Evolutionary conservation across 2,797 vertebrate genomes (phyloP).

Genomic region (Sciurus vulgaris): DNA sequence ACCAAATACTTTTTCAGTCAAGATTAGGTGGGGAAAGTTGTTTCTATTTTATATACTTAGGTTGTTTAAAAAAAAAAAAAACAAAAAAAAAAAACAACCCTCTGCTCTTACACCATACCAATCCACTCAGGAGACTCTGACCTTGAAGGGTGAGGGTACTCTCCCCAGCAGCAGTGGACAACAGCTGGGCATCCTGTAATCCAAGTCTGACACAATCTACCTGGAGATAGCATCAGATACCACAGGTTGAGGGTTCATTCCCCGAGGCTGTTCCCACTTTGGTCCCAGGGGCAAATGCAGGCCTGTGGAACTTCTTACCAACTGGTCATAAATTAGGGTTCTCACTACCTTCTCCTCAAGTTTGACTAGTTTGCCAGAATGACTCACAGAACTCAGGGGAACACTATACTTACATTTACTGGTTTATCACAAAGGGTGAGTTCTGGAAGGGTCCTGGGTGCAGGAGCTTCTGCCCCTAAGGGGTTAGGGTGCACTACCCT

Average conservation of each 20-base stretch:
- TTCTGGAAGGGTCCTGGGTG: background rate
- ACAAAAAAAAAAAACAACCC: background rate
- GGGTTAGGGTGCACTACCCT: background rate
- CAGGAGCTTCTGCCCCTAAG: background rate
- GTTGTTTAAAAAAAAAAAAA: background rate
- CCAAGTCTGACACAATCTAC: background rate
- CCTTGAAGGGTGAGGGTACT: too few species aligned
- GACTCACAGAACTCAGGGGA: background rate
- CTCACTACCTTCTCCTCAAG: background rate
- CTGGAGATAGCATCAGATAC: background rate
- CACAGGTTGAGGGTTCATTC: background rate
- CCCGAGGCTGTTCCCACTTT: background rate
- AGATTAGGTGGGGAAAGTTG: background rate
- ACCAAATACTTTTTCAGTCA: slow-evolving; percentile 26
- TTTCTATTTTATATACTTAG: background rate
- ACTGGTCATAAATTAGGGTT: background rate
- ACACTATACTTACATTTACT: background rate
- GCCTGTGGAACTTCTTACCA: background rate
- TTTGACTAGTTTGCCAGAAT: background rate
- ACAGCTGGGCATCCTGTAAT: background rate
- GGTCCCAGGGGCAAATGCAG: background rate
- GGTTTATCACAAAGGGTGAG: background rate
- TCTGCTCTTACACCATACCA: background rate
- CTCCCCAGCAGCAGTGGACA: background rate
- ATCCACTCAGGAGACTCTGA: background rate